A percentile compares a stretch with the other conserved stretches of the same genome.
phyloP scores from a whole-genome alignment of 1,140 invertebrate genomes.

The Cataglyphis hispanica region DNA sequence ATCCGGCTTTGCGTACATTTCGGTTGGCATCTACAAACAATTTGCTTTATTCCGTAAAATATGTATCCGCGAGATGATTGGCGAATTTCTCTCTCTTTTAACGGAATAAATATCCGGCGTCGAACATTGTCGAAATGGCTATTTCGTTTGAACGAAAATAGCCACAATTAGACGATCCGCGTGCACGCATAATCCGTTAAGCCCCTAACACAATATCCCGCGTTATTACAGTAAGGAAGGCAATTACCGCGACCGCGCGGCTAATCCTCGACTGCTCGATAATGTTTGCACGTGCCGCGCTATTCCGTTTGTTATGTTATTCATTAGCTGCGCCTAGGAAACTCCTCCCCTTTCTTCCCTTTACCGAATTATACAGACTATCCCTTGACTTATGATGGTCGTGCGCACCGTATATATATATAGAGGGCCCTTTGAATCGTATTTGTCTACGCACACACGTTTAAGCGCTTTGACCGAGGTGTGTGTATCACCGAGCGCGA shows the following conservation, averaged over 20 bases:
- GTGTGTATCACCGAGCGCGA: conserved; percentile 37
- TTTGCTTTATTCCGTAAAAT: conserved; percentile 2
- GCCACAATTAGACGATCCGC: conserved; percentile 40
- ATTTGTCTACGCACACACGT: conserved; percentile 46
- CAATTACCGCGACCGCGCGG: conserved; percentile 42
- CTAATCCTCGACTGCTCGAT: conserved; percentile 55
- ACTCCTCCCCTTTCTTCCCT: no score
- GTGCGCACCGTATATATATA: background rate
- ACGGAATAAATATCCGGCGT: background rate
- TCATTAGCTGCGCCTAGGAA: conserved; percentile 51
- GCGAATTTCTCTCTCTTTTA: background rate
- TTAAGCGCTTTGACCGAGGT: conserved; percentile 52
- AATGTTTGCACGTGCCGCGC: conserved; percentile 47
- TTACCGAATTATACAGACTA: conserved; percentile 51
- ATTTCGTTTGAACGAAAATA: background rate
- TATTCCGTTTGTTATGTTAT: conserved; percentile 61
- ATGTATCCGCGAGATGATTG: background rate
- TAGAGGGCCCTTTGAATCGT: conserved; percentile 45
- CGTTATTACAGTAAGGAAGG: conserved; percentile 50
- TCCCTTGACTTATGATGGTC: conserved; percentile 33
- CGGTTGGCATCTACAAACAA: conserved; percentile 6
- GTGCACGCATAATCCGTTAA: conserved; percentile 46
- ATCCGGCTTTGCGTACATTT: conserved; percentile 41
- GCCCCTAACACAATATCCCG: conserved; percentile 46
- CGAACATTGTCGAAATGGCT: background rate